Base-by-base conservation (phyloP, 2,113 vertebrate species). In the Cheirogaleus medius region DNA sequence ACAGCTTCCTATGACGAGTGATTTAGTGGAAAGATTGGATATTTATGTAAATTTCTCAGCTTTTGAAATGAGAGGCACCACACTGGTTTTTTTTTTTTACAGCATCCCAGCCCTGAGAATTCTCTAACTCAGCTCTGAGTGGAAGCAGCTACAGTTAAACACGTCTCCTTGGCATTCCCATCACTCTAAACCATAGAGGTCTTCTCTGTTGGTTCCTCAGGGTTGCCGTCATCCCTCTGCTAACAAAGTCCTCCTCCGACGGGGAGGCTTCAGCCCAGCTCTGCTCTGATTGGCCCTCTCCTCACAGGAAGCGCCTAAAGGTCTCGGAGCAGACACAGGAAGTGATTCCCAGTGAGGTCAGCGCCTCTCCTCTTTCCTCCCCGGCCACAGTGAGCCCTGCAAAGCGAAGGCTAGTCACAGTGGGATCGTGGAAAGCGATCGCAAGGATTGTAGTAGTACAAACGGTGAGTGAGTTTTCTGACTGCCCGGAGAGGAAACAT, bases 391-490 rank as follows among this genome's bases (percentile, higher is more conserved):
- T 37, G 47, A 52, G 32, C 52, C 64, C 77, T 39, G 6, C 1
- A 8, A 44, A 69, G 71, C 27, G 12, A 84, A 95, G 32, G 44
- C 73, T 68, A 17, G 78, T 95, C 66, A 73, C 29, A n/a, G 6
- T 25, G 63, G 47, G 56, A 56, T 74, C 68, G 64, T 80, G 86
- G 25, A 71, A 87, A 60, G 49, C 0, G 10, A 81, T 93, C 42
- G 49, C 42, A 8, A 73, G 63, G 64, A 85, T 93, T 90, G 39
- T 68, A 85, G 64, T 56, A 85, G 86, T 80, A 77, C 39, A 54
- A 91, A 97, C 42, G 76, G 92, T 87, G 89, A 90, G 80, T 94
- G 93, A 93, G 39, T 44, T 86, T 87, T 94, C 54, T 49, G 91
- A 74, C 80, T 83, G 81, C 39, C 17, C 13, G 88, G 54, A 92